Conservation (phyloP, 1,140 invertebrate species). For the Heliconius congener region DNA sequence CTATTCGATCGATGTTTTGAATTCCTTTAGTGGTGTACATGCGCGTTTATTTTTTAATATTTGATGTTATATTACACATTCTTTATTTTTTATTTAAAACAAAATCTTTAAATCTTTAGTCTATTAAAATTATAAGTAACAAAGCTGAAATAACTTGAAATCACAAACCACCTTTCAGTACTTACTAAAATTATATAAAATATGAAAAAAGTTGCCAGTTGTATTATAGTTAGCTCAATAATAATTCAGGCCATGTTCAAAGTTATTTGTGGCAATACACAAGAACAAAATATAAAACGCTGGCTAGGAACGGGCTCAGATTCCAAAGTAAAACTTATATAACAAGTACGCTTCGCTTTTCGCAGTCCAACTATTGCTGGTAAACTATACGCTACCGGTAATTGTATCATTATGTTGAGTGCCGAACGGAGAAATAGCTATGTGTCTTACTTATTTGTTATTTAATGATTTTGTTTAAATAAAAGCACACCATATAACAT, state of each 20-base stretch:
- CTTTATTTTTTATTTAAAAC: background rate
- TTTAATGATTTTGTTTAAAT: background rate
- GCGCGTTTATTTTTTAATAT: background rate
- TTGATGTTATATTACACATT: background rate
- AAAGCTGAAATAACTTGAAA: too few species aligned
- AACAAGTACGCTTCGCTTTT: slow-evolving; percentile 25
- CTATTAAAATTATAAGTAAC: too few species aligned
- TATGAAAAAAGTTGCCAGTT: background rate
- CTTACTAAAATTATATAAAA: background rate
- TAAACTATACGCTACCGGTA: slow-evolving; percentile 38
- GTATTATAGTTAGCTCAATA: background rate
- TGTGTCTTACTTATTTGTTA: background rate
- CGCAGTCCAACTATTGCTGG: slow-evolving; percentile 29
- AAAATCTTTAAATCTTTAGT: too few species aligned
- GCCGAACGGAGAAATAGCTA: slow-evolving; percentile 25
- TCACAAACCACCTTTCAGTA: background rate
- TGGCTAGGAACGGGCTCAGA: slow-evolving; percentile 19
- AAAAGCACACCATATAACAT: background rate
- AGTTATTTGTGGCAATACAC: background rate
- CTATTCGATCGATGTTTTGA: slow-evolving; percentile 2
- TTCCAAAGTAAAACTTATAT: slow-evolving; percentile 22
- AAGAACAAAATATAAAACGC: background rate
- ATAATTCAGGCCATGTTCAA: background rate
- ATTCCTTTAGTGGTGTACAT: background rate
- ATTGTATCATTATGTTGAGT: slow-evolving; percentile 41